Evolutionary conservation across 1,140 invertebrate species (phyloP), one percentile per base, ranked within the genome.

Genomic region (Saccostrea glomerata): DNA sequence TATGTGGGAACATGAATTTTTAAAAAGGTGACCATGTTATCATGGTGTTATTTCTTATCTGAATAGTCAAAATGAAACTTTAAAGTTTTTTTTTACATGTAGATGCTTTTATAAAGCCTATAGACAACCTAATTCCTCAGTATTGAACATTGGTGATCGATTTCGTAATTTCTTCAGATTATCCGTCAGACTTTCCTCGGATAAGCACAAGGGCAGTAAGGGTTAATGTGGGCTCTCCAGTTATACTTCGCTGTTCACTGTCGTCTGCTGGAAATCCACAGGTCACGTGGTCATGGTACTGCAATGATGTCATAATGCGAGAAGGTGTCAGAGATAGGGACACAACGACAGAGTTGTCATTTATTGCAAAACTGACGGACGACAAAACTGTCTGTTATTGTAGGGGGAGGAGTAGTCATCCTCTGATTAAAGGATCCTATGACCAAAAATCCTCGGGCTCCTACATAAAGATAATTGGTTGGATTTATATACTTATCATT

Each of bases 241-340:
- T 77, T 36, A 36, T 30, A 15, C 70, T 77, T 36, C 70, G 12
- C 0, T 77, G 70, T 77, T 77, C 70, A 36, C 15, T 77, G 30
- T 30, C 70, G 4, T 40, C 70, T 77, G 70, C 70, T 30, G 70
- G 70, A 13, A 77, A 77, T 30, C 70, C 70, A 77, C 70, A 7
- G 30, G 25, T 77, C 70, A 77, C 70, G 70, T 77, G 70, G 70
- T 77, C 70, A 13, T 77, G 70, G 70, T 30, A 30, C 3, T 77
- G 70, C 25, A 77, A 77, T 77, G 70, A 30, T 36, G 70, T 30
- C 12, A 30, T 30, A 4, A 36, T 77, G 23, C 23, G 13, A 12
- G 30, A 77, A 36, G 25, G 12, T 30, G 25, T 77, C 25, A 36
- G 30, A 15, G 11, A 77, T 13, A 77, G 23, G 25, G 70, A 25